Evolutionary conservation across 92 coral and sea anemone genomes (phyloP).

Genomic region (Chrysogorgia sp.): DNA sequence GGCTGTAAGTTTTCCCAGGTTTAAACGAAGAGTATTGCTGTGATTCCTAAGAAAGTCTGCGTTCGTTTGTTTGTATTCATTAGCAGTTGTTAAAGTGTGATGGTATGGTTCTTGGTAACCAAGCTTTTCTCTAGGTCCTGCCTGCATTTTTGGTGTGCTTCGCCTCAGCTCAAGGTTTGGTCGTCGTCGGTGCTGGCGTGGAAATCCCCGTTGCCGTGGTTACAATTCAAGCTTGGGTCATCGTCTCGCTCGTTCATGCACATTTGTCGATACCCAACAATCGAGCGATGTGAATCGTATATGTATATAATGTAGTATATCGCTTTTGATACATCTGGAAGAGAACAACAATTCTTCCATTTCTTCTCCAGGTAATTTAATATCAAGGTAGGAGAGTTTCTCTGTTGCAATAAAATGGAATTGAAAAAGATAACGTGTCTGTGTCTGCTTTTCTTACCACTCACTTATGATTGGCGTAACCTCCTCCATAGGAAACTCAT

Average conservation of each 20-base stretch:
- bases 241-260: conserved; percentile 13
- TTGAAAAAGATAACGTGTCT: neutral
- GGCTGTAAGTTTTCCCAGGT: neutral
- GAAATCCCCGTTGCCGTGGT: neutral
- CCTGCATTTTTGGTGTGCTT: neutral
- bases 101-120: neutral
- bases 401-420: neutral
- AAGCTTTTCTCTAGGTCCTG: conserved; percentile 3
- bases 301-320: neutral
- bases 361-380: neutral
- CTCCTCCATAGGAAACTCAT: too few species aligned
- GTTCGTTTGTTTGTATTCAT: neutral
- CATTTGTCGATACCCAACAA: conserved; percentile 26
- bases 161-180: neutral
- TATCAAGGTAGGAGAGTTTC: neutral
- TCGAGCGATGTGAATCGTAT: neutral
- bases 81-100: neutral
- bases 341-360: neutral
- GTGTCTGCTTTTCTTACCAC: too few species aligned
- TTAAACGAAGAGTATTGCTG: neutral
- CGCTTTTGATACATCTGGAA: neutral
- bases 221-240: neutral
- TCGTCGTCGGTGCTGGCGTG: conserved; percentile 1
- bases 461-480: too few species aligned
- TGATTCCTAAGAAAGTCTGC: neutral